Percentiles rank a stretch among this genome's conserved stretches.
phyloP scores from a whole-genome alignment of 2,113 vertebrate species.

The Epinephelus moara region DNA sequence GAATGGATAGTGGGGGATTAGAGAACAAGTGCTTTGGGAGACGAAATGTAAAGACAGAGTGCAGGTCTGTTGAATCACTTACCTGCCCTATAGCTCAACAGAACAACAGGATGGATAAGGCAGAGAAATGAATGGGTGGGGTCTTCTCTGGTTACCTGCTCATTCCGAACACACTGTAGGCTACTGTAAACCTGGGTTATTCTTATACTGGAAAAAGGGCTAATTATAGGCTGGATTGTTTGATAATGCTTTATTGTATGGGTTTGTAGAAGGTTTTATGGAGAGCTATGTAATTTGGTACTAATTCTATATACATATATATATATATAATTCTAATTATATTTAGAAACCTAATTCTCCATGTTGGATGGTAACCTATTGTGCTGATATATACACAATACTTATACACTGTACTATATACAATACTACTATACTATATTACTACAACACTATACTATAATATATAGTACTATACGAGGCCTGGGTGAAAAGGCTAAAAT shows the following conservation, averaged over 20 bases:
- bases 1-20: not conserved
- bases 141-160: slow-evolving; percentile 46
- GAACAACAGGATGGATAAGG: not conserved
- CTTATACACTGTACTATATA: too few species aligned
- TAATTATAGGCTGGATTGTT: not conserved
- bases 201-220: not conserved
- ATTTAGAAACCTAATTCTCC: not conserved
- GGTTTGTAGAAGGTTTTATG: not conserved
- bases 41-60: slow-evolving; percentile 1
- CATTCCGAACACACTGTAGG: not conserved
- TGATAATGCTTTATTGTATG: not conserved
- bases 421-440: too few species aligned
- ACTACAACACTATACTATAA: too few species aligned
- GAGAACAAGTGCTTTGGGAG: slow-evolving; percentile 25
- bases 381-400: too few species aligned
- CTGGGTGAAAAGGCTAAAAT: too few species aligned
- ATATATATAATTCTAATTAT: not conserved
- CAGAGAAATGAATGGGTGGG: not conserved
- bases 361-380: too few species aligned
- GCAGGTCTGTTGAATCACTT: slow-evolving; percentile 58
- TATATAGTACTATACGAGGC: too few species aligned
- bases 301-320: not conserved
- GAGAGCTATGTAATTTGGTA: not conserved
- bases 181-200: not conserved
- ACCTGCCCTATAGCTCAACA: slow-evolving; percentile 28